These are phyloP conservation scores for Epinephelus lanceolatus DNA, from an alignment of 2,113 vertebrate species.

Conservation along the genomic window DNA sequence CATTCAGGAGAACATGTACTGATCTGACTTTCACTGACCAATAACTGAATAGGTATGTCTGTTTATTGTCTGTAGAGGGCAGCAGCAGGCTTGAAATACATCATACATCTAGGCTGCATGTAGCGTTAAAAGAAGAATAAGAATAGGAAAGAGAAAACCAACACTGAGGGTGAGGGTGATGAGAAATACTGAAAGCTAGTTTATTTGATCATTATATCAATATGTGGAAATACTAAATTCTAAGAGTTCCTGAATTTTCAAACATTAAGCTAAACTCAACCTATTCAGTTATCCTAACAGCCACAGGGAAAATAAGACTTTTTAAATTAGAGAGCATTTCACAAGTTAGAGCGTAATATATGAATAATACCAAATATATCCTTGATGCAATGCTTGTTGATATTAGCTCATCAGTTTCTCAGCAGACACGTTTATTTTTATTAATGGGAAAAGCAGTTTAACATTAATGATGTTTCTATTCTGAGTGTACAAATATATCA, in stretches of 20 bases:
- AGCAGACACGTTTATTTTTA: no score
- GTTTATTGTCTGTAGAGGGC: conserved; percentile 64
- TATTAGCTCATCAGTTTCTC: no score
- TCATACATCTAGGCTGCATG: conserved; percentile 29
- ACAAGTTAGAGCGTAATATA: not conserved
- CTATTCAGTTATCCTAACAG: not conserved
- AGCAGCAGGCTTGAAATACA: conserved; percentile 59
- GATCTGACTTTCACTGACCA: not conserved
- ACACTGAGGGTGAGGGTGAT: no score
- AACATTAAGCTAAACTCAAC: not conserved
- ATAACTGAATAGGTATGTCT: not conserved
- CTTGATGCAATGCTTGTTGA: not conserved
- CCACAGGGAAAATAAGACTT: not conserved
- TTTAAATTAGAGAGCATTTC: not conserved
- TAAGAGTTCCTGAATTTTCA: not conserved
- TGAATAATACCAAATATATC: not conserved
- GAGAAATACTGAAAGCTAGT: not conserved
- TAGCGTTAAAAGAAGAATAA: conserved; percentile 50
- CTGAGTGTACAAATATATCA: no score
- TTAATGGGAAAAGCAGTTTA: no score
- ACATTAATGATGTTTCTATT: no score
- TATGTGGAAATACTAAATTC: not conserved
- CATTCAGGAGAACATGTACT: no score
- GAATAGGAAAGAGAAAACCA: conserved; percentile 1
- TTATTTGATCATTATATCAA: not conserved